These are phyloP conservation scores for Bos indicus DNA, from an alignment of 2,113 vertebrate genomes.

Conservation along the genomic window DNA sequence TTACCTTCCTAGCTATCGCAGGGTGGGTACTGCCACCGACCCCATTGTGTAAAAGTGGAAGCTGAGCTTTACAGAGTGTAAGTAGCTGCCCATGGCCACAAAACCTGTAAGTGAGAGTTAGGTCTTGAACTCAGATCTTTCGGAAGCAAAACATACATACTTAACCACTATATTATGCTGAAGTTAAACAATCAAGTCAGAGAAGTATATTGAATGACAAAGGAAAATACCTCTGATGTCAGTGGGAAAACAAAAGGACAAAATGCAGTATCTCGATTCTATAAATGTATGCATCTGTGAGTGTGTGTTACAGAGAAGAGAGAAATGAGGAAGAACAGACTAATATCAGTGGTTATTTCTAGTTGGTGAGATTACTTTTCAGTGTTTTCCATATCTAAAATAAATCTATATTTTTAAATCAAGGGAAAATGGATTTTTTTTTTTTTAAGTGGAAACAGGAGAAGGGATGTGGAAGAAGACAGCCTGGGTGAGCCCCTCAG, in stretches of 20 bases:
- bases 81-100: not conserved
- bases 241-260: not conserved
- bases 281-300: not conserved
- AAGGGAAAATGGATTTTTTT: not conserved
- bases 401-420: not conserved
- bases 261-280: not conserved
- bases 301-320: not conserved
- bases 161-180: not conserved
- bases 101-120: not conserved
- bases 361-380: not conserved
- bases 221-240: not conserved
- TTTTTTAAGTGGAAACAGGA: not conserved
- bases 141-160: not conserved
- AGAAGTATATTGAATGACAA: not conserved
- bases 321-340: not conserved
- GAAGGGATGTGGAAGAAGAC: not conserved
- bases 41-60: not conserved
- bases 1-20: not conserved
- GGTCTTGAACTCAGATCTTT: not conserved
- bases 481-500: rapidly evolving
- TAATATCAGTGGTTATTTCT: not conserved
- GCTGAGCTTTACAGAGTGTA: not conserved
- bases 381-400: not conserved
- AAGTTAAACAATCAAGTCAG: not conserved
- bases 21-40: not conserved